Conservation (phyloP, 2,797 vertebrate genomes). For the Todus mexicanus region DNA sequence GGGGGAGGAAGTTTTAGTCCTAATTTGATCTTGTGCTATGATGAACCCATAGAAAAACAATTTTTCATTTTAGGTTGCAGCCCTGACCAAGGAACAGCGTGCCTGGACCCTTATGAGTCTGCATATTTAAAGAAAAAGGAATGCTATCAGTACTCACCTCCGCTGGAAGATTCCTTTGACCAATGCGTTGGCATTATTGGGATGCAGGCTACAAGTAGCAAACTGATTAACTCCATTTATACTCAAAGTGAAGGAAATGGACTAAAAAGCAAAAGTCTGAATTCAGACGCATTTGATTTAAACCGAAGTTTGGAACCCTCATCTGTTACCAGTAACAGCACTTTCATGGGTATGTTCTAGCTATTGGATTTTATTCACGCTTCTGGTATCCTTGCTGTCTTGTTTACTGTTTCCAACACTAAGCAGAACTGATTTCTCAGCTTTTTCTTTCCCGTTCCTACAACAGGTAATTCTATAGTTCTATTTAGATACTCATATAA, state of each 20-base stretch:
- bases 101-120: conserved; percentile 75
- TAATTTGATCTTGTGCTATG: background rate
- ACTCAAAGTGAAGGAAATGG: conserved; percentile 69
- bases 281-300: conserved; percentile 71
- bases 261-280: conserved; percentile 69
- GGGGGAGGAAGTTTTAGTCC: background rate
- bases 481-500: background rate
- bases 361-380: background rate
- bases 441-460: background rate
- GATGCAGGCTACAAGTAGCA: conserved; percentile 51
- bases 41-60: background rate
- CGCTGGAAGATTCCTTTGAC: conserved; percentile 80
- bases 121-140: conserved; percentile 80
- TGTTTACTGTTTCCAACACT: background rate
- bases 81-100: conserved; percentile 75
- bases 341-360: conserved; percentile 87
- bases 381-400: background rate
- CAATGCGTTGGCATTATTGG: conserved; percentile 29
- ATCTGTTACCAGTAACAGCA: conserved; percentile 55
- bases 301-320: conserved; percentile 70
- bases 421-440: background rate
- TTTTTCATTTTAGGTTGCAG: conserved; percentile 71
- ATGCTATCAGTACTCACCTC: conserved; percentile 60
- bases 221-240: conserved; percentile 55
- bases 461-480: background rate